Evolutionary conservation across 2,797 vertebrate species (phyloP).

Genomic region (Ceyx erithaca): DNA sequence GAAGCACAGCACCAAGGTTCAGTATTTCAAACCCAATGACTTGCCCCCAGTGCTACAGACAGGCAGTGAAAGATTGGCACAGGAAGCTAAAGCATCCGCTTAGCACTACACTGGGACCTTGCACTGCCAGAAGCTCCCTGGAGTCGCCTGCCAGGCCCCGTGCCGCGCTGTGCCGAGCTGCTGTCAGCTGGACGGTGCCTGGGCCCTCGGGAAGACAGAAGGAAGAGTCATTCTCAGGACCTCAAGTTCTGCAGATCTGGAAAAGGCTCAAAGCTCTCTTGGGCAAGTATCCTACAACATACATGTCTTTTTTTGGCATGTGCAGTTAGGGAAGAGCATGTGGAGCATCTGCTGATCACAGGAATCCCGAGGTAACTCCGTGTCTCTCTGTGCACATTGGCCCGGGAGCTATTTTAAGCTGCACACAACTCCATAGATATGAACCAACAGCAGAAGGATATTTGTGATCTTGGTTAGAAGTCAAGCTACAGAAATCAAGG

Average conservation of each 20-base stretch:
- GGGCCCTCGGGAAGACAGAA: neutral
- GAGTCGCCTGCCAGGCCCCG: neutral
- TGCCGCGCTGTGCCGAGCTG: neutral
- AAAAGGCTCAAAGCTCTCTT: neutral
- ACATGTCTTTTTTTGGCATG: neutral
- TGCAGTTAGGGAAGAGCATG: neutral
- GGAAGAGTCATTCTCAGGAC: neutral
- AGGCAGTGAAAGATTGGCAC: neutral
- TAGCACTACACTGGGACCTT: neutral
- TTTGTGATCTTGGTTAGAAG: neutral
- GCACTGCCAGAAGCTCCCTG: neutral
- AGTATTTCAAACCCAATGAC: neutral
- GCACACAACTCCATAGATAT: rapidly evolving
- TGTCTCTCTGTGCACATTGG: neutral
- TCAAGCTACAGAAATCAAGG: neutral
- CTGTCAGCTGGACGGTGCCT: neutral
- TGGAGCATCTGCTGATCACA: neutral
- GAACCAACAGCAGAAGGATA: neutral
- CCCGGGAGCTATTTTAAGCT: neutral
- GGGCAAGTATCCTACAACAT: neutral
- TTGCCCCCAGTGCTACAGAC: neutral
- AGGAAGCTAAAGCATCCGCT: neutral
- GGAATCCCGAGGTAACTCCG: neutral
- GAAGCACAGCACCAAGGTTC: neutral
- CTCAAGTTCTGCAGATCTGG: neutral